These are phyloP conservation scores for Olivierus martensii DNA, from an alignment of 1,140 invertebrate genomes.

Conservation along the genomic window DNA sequence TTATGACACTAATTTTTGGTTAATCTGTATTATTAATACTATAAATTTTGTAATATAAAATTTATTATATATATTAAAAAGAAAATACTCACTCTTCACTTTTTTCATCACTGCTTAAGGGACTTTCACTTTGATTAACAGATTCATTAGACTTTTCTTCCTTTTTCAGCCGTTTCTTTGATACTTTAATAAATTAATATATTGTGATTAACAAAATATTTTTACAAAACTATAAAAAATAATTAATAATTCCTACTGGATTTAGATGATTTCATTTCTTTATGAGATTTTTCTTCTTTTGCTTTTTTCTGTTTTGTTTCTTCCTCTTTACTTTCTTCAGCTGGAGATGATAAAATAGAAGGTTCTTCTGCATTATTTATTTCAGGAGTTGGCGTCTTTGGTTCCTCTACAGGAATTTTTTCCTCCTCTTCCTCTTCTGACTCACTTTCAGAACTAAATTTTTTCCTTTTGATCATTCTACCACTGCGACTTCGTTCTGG, in stretches of 20 bases:
- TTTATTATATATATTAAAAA: too few species aligned
- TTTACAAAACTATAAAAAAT: neutral
- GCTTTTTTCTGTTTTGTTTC: neutral
- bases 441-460: slow-evolving; percentile 32
- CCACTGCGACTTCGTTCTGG: slow-evolving; percentile 53
- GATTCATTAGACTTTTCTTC: neutral
- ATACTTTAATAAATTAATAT: neutral
- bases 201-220: neutral
- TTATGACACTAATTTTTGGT: too few species aligned
- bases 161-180: neutral
- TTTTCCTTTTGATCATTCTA: slow-evolving; percentile 56
- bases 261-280: too few species aligned
- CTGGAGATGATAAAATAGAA: neutral
- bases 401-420: slow-evolving; percentile 17
- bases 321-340: neutral
- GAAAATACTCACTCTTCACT: too few species aligned
- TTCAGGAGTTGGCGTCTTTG: slow-evolving; percentile 2
- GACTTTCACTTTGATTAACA: neutral
- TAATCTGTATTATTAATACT: too few species aligned
- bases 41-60: too few species aligned
- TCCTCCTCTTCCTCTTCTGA: slow-evolving; percentile 15
- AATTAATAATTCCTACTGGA: too few species aligned
- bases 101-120: neutral
- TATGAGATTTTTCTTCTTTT: neutral
- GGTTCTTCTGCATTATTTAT: slow-evolving; percentile 1